Base-by-base conservation (phyloP, 1,140 invertebrate genomes). In the Trichonephila inaurata region DNA sequence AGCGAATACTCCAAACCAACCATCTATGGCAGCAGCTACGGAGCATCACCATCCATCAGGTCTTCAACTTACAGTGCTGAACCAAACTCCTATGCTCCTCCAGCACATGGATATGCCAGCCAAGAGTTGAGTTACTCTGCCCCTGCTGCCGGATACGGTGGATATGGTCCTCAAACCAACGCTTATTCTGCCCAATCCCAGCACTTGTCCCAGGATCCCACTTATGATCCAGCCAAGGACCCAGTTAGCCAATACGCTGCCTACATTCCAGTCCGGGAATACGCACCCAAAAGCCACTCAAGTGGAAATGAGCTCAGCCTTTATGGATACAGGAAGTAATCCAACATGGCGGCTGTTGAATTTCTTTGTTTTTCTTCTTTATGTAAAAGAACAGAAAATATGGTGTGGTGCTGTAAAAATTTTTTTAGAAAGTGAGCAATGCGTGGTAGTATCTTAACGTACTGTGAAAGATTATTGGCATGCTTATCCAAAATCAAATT, bases 181-280 rank as follows among this genome's bases (percentile, higher is more conserved):
- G 88, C 60, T 21, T 89, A 69, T 28, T 94, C 93, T 61, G 87
- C 33, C 2, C 87, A 90, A 1, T 94, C 93, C 2, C 87, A 85
- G 51, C 87, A 82, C 12, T 24, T 33, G 12, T 94, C 93, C 12
- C 93, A 94, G 16, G 93, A 94, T 85, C 93, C 93, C 18, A 21
- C 72, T 19, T 94, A 94, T 16, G 93, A 94, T 90, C 60, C 93
- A 0, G 72, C 93, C 12, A 94, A 94, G 81, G 93, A 94, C 40
- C 93, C 93, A 19, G 93, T 94, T 24, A 89, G 87, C 60, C 93
- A 89, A 24, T 94, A 94, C 33, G 93, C 93, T 28, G 93, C 44
- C 16, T 90, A 94, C 61, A 77, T 94, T 24, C 93, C 93, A 28
- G 81, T 69, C 0, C 28, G n/a, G 19, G 93, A 94, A n/a, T 94